Base-by-base conservation (phyloP, 2,888 invertebrate species). In the Alviniconcha strummeri region DNA sequence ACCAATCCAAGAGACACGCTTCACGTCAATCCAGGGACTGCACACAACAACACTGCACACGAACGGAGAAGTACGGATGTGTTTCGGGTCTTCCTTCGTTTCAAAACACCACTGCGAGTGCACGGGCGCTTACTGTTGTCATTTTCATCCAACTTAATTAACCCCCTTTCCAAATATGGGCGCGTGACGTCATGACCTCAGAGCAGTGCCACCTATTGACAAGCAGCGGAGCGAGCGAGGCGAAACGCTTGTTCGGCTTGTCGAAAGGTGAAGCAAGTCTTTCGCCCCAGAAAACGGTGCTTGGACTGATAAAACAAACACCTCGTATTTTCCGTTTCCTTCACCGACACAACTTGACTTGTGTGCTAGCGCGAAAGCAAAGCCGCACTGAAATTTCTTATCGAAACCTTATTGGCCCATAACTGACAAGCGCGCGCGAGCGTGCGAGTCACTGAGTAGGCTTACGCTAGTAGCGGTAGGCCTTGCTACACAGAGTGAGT, bases 121-220 rank as follows among this genome's bases (percentile, higher is more conserved):
- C 81, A 72, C 60, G 60, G 52, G 75, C 81, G 75, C 56, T 81
- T 64, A 60, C 81, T 85, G 83, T 85, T 85, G 85, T 85, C 83
- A 81, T 85, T 85, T 85, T 64, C 79, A 82, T 78, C 83, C 81
- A 83, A 81, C 79, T 82, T 83, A 79, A 85, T 85, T 83, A 83
- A 83, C 83, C 83, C 81, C 85, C 85, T 75, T 79, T 85, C 85
- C 85, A 85, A 81, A 85, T 85, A 85, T 78, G 85, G 85, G 54
- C 67, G n/a, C 77, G 64, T 85, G 85, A 85, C 85, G 85, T 85
- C 85, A 85, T 81, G 85, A 83, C 79, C 82, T 81, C 79, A 80
- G 80, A 83, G 82, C 85, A 85, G 83, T 83, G 85, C 85, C 85
- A 83, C 82, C 85, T 85, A 85, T 82, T 83, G 83, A 82, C 83